Conservation (phyloP, 2,113 vertebrate species). For the Corythornis vintsioides region DNA sequence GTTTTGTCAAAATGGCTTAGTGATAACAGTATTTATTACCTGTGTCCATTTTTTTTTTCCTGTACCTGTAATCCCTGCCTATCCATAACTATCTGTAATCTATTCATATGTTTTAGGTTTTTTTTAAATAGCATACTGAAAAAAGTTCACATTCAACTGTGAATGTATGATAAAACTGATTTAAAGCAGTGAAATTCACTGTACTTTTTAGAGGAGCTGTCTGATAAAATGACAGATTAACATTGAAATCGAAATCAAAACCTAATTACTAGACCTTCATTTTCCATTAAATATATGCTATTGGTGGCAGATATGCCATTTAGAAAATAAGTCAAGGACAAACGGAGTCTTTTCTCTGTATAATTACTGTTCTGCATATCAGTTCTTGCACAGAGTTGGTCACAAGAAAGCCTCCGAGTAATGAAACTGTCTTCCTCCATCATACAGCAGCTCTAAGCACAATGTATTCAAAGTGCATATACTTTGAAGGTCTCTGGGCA, state of each 20-base stretch:
- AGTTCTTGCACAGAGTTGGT: neutral
- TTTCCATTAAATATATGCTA: neutral
- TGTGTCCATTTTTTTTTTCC: neutral
- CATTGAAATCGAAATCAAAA: constrained; percentile 28
- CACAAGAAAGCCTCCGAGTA: neutral
- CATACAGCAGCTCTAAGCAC: neutral
- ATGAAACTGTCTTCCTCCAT: neutral
- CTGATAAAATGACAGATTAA: constrained; percentile 11
- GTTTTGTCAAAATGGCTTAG: neutral
- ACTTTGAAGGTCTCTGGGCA: neutral
- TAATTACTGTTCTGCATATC: neutral
- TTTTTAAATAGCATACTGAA: neutral
- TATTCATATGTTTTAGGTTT: neutral
- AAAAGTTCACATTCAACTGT: neutral
- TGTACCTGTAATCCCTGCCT: neutral
- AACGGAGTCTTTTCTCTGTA: neutral
- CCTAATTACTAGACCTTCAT: neutral
- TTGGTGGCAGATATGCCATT: neutral
- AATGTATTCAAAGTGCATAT: neutral
- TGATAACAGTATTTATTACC: neutral
- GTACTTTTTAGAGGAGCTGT: neutral
- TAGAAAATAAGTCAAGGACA: neutral
- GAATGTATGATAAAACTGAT: neutral
- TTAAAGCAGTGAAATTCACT: neutral
- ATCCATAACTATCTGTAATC: neutral